Evolutionary conservation across 2,113 vertebrate genomes (phyloP).

Genomic region (Chinchilla lanigera): DNA sequence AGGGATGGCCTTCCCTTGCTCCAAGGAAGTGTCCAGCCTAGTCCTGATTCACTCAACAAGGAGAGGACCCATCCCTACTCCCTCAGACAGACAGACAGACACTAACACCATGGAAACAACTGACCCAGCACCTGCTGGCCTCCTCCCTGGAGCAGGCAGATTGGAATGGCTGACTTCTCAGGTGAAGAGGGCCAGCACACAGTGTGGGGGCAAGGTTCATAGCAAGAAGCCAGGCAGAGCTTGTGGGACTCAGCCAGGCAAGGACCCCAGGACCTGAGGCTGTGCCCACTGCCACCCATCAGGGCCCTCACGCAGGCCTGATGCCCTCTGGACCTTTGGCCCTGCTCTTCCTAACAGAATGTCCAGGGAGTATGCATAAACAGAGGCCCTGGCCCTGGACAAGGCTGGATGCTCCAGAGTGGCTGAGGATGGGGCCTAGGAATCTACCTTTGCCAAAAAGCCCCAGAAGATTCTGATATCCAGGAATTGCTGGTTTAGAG

Average conservation of each 20-base stretch:
- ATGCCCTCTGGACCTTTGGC: not conserved
- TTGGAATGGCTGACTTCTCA: not conserved
- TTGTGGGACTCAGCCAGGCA: not conserved
- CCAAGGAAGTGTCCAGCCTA: not conserved
- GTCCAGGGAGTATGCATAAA: not conserved
- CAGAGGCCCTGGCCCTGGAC: not conserved
- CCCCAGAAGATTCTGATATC: not conserved
- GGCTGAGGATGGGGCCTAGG: not conserved
- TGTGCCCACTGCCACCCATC: not conserved
- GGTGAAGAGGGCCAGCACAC: not conserved
- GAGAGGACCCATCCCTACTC: not conserved
- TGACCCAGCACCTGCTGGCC: not conserved
- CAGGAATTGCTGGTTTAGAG: not conserved
- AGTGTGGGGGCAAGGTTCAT: not conserved
- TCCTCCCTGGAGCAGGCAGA: not conserved
- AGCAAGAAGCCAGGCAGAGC: not conserved
- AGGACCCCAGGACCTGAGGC: not conserved
- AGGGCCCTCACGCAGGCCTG: not conserved
- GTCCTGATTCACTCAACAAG: accelerated
- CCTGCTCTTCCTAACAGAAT: not conserved
- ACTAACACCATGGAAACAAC: accelerated
- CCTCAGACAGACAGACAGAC: not conserved
- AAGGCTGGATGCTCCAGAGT: accelerated
- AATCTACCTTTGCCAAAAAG: not conserved
- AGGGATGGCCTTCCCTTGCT: too few species aligned